Base-by-base conservation (phyloP, 2,113 vertebrate genomes). In the Ammodramus savannarum region DNA sequence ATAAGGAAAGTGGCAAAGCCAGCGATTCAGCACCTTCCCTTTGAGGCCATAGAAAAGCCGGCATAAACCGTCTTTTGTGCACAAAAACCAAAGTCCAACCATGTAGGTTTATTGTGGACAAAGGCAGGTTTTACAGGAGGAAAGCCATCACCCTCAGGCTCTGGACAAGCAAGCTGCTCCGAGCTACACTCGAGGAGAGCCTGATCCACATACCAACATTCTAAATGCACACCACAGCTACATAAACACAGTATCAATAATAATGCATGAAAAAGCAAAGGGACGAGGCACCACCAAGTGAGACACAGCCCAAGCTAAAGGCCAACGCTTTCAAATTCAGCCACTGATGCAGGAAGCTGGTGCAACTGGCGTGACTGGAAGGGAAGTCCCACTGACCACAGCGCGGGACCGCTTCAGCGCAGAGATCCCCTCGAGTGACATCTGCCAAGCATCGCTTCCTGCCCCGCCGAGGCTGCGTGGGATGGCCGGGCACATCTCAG, bases 351-450 rank as follows among this genome's bases (percentile, higher is more conserved):
- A 94, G 91, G 91, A 95, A 97, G 74, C 74, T 8, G 4, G 39
- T 11, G 21, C 66, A 78, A 91, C 25, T 18, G 21, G 34, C 10
- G 16, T 34, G 74, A 58, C 69, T 91, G 62, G 75, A 95, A 91
- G 87, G 93, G 91, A 97, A 91, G 85, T 96, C 89, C 83, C 89
- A 44, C 76, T 78, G 94, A 85, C 85, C 93, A 72, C 92, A 83
- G 82, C 0, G 1, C 0, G 6, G 87, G 84, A 77, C 61, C 0
- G 23, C 65, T 87, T 52, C 23, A 46, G 91, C 41, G 7, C 68
- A 38, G 88, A 80, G 86, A 86, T 93, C 85, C 94, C 91, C 93
- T 55, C 2, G 39, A 93, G 93, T 69, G 83, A 69, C 91, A 95
- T 93, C 85, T 85, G 91, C 87, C 46, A 5, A 59, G 72, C 41